Base-by-base conservation (phyloP, 1,140 invertebrate species). In the Lordiphosa collinella region DNA sequence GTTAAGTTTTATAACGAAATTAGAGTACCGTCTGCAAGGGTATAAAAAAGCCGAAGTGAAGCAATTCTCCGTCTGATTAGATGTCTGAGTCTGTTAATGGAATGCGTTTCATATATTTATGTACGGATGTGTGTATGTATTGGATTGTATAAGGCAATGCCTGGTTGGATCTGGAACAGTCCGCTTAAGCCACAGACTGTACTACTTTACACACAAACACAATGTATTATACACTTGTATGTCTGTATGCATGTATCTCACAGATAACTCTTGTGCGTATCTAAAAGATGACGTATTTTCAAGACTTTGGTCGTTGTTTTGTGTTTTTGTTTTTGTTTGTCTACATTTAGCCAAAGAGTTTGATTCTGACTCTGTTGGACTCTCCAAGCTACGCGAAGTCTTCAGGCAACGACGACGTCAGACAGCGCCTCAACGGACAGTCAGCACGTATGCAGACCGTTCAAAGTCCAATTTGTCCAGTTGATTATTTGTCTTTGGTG, bases 341-440 rank as follows among this genome's bases (percentile, higher is more conserved):
- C 74, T 73, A 79, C 59, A 69, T 64, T 64, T 73, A 78, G 58
- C 54, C 54, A 54, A 59, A 59, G 63, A 59, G 40, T 64, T 64
- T 25, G 29, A 46, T 46, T 46, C 18, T 18, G 36, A 66, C 40
- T 57, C 61, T 66, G 37, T 32, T 48, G 48, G 29, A 38, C 36
- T 46, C 22, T 22, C 25, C 25, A 46, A 46, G 12, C 11, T 16
- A 22, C 10, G 40, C 18, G 3, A 38, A 29, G 40, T 43, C 40
- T 43, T 9, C 16, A 22, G 25, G 22, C 22, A 25, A 7, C 22
- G 22, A 25, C 22, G 22, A 13, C 40, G 40, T 43, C 40, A 25
- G 31, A 34, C 47, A 29, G 7, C 41, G 25, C 10, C 41, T n/a
- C 4, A 3, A 7, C 25, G 14, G 13, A 18, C 3, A 25, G 31